These are phyloP conservation scores for Hypanus sabinus DNA, from an alignment of 2,113 vertebrate genomes.

Conservation along the genomic window DNA sequence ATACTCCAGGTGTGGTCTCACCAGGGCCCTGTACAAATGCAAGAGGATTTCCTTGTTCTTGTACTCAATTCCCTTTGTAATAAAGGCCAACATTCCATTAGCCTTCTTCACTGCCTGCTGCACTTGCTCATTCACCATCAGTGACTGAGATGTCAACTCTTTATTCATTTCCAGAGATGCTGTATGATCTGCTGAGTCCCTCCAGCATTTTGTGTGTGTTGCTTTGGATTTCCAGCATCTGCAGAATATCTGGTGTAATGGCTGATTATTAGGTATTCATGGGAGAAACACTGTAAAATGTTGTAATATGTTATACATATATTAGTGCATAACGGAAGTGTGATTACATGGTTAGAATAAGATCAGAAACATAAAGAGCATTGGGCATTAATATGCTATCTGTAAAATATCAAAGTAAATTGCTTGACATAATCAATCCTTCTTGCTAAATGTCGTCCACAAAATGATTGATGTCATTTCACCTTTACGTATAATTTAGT, in stretches of 20 bases:
- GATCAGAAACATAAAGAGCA: background rate
- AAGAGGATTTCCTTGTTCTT: too few relatives aligned
- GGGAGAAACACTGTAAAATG: background rate
- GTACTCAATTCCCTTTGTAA: too few relatives aligned
- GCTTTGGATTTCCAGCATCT: too few relatives aligned
- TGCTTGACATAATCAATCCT: background rate
- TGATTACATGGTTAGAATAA: background rate
- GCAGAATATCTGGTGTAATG: background rate
- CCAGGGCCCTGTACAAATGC: too few relatives aligned
- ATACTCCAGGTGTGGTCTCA: too few relatives aligned
- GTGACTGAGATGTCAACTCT: too few relatives aligned
- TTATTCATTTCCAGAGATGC: too few relatives aligned
- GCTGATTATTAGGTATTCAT: background rate
- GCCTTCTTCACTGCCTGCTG: too few relatives aligned
- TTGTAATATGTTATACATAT: background rate
- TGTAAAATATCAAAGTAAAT: background rate
- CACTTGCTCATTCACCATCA: too few relatives aligned
- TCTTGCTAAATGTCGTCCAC: background rate
- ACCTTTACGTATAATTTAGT: background rate
- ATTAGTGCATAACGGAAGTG: background rate
- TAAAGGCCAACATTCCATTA: too few relatives aligned
- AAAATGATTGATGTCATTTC: background rate
- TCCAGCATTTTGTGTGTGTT: too few relatives aligned
- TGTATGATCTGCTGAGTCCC: too few relatives aligned
- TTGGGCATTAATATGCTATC: background rate